Base-by-base conservation (phyloP, 2,113 vertebrate species). In the Ramphastos sulfuratus region DNA sequence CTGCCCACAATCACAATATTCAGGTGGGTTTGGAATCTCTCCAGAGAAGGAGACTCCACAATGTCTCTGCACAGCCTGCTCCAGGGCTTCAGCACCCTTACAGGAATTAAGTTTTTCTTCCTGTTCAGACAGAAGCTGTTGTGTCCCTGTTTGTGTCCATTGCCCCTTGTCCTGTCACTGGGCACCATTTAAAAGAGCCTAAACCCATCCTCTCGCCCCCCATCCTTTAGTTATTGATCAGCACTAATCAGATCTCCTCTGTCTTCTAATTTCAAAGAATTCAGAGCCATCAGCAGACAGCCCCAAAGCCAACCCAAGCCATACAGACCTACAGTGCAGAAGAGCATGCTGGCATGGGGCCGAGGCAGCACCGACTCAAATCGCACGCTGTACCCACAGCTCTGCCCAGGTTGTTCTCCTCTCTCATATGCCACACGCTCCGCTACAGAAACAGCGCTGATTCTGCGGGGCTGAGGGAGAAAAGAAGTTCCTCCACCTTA, bases 321-420 rank as follows among this genome's bases (percentile, higher is more conserved):
- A 92, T 98, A 97, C 98, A 56, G 96, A 99, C 99, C 99, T 10
- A 99, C 99, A 28, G 99, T 99, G 97, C 99, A 99, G 97, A 99
- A 99, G 63, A 99, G 92, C 28, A 99, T 71, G 55, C 99, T 99
- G 97, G 98, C 99, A 23, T 99, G 99, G 0, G 99, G 99, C 2
- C 99, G 98, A 10, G 99, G 99, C 17, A 99, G 98, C 79, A 99
- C 74, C 1, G 99, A 99, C 94, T 99, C 99, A 19, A 99, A 99
- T 3, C 99, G 98, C 52, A 99, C 99, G 4, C 99, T 99, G 94
- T 99, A 99, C 9, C 99, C 99, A 72, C 99, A 99, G 98, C 99
- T 99, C 67, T 98, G 98, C 33, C 99, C 99, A 5, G 99, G 92
- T 7, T 99, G 97, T 74, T 99, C 99, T 60, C 97, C 98, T 81